These are phyloP conservation scores for Neoaliturus tenellus DNA, from an alignment of 2,888 invertebrate species.

Conservation along the genomic window DNA sequence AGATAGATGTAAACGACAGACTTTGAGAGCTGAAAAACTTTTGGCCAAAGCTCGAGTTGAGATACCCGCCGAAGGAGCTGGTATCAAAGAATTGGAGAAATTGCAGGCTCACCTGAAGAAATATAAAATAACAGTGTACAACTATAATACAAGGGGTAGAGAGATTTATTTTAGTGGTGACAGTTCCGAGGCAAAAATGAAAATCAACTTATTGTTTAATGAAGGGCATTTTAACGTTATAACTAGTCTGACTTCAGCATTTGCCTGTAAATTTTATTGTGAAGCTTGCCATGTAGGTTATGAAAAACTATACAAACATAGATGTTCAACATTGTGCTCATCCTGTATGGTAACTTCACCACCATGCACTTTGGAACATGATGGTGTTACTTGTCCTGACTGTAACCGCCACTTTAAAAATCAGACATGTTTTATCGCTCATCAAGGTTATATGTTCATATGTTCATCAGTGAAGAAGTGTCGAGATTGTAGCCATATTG, in stretches of 20 bases:
- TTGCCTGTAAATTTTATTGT: constrained; percentile 65
- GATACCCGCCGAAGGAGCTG: constrained; percentile 6
- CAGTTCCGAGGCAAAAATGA: background rate
- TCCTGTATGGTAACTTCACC: constrained; percentile 16
- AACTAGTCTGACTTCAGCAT: constrained; percentile 64
- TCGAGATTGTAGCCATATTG: constrained; percentile 33
- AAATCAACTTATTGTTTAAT: constrained; percentile 64
- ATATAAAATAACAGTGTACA: constrained; percentile 13
- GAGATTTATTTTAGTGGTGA: constrained; percentile 5
- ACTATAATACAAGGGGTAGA: constrained; percentile 31
- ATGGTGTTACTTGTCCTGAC: background rate
- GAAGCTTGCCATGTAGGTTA: constrained; percentile 64
- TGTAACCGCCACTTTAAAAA: constrained; percentile 22
- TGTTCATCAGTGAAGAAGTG: constrained; percentile 42
- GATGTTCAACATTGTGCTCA: background rate
- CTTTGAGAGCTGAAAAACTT: background rate
- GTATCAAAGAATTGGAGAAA: background rate
- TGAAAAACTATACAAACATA: constrained; percentile 20
- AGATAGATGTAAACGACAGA: background rate
- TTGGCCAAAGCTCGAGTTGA: background rate
- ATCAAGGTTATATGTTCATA: background rate
- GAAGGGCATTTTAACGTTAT: constrained; percentile 65
- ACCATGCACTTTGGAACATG: background rate
- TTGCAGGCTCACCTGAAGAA: constrained; percentile 38
- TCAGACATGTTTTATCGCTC: background rate